Evolutionary conservation across 2,113 vertebrate species (phyloP), one percentile per base, ranked within the genome.

Genomic region (Romanogobio albipinnatus): DNA sequence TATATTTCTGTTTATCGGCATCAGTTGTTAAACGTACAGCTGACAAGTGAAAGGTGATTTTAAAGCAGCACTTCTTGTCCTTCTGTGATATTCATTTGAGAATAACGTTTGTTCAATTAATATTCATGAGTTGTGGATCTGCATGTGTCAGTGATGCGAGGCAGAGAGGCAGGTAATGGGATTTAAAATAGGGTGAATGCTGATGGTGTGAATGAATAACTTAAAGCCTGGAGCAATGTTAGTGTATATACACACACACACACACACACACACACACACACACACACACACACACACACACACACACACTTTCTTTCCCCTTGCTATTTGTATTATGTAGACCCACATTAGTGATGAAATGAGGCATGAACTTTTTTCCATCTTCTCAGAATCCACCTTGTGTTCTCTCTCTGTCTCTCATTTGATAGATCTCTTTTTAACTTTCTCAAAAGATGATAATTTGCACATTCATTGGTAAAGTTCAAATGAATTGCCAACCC

Each of bases 311-410:
- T n/a, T 80, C 82, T 71, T 43, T 78, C 59, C 51, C 11, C 56
- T 76, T 84, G 45, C 39, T 53, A 62, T 85, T 81, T 61, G 74
- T 81, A 51, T 85, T 24, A 75, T 76, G 43, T 73, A 88, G 81
- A 62, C 79, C 59, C 86, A 45, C 82, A 84, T 85, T 88, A 81
- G 62, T 89, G 77, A 56, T 78, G 77, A 82, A 62, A 83, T 85
- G 82, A 84, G 76, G 70, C 78, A 78, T 82, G 53, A 84, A 82
- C 66, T 11, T 68, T n/a, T 61, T 87, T 84, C 33, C 81, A 11
- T 79, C 71, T 80, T 66, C 61, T 80, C 64, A 78, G 43, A 89
- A 89, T 87, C 68, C 58, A 89, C 81, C 70, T 58, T 14, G 36
- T 83, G 66, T 22, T 86, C 81, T 84, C 87, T 85, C 82, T 73